phyloP scores from a whole-genome alignment of 2,797 vertebrate species.

The Sphenopsis melanotis region DNA sequence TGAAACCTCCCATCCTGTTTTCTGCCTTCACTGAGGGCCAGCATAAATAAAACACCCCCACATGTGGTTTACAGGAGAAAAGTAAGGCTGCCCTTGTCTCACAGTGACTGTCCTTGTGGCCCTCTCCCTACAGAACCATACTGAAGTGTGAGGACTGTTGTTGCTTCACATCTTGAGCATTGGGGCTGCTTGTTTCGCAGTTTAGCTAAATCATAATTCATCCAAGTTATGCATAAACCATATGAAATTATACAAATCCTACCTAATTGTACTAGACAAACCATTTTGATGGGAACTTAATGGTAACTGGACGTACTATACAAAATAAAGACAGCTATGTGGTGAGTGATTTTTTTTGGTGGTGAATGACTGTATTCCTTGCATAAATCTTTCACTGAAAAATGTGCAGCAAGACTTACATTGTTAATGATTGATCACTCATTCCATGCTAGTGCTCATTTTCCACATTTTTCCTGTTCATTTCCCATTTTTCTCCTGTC shows the following conservation, averaged over 20 bases:
- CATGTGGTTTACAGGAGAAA: not conserved
- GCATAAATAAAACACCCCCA: not conserved
- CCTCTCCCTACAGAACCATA: not conserved
- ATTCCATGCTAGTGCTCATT: not conserved
- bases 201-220: not conserved
- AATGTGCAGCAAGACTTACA: not conserved
- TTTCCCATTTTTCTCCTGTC: not conserved
- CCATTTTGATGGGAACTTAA: not conserved
- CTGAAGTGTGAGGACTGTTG: accelerated
- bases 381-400: not conserved
- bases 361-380: not conserved
- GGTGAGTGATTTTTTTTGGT: not conserved
- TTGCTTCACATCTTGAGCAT: not conserved
- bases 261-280: not conserved
- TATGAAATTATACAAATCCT: not conserved
- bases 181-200: not conserved
- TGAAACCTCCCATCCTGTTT: not conserved
- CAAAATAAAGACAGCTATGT: not conserved
- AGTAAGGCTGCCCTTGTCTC: not conserved
- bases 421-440: not conserved
- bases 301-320: not conserved
- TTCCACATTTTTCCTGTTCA: not conserved
- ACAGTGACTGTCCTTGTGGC: not conserved
- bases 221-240: not conserved
- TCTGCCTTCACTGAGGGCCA: not conserved